These are phyloP conservation scores for Drosophila simulans DNA, from an alignment of 1,140 invertebrate genomes.

Conservation along the genomic window DNA sequence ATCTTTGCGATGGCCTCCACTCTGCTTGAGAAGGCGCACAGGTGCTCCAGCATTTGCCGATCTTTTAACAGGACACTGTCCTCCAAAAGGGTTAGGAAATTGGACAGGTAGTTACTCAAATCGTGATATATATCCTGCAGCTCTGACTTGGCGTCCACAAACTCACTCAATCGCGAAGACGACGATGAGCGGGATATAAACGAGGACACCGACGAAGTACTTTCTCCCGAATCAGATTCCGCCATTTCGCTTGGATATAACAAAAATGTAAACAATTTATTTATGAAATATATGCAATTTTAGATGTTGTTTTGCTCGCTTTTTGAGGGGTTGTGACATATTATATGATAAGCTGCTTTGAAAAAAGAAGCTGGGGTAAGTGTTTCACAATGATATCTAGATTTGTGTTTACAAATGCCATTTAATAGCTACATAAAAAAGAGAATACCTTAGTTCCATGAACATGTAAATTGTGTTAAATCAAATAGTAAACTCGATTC, in stretches of 20 bases:
- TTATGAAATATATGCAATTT: constrained; percentile 27
- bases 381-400: neutral
- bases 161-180: constrained; percentile 82
- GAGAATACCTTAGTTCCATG: no score
- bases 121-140: constrained; percentile 85
- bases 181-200: constrained; percentile 6
- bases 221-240: constrained; percentile 35
- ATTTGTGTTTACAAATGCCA: neutral
- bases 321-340: neutral
- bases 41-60: constrained; percentile 72
- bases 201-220: constrained; percentile 22
- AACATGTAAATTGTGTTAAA: neutral
- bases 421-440: no score
- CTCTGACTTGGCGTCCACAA: constrained; percentile 86
- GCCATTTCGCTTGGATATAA: constrained; percentile 4
- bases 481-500: neutral
- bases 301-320: neutral
- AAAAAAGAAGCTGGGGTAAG: neutral
- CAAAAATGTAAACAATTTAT: neutral
- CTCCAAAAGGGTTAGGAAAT: constrained; percentile 16
- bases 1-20: constrained; percentile 97
- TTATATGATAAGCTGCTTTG: neutral
- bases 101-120: constrained; percentile 14
- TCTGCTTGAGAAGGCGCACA: constrained; percentile 91
- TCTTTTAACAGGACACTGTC: constrained; percentile 50